These are phyloP conservation scores for Rhopilema esculentum DNA, from an alignment of 30 jellyfish, hydroid and myxozoan species.

Conservation along the genomic window DNA sequence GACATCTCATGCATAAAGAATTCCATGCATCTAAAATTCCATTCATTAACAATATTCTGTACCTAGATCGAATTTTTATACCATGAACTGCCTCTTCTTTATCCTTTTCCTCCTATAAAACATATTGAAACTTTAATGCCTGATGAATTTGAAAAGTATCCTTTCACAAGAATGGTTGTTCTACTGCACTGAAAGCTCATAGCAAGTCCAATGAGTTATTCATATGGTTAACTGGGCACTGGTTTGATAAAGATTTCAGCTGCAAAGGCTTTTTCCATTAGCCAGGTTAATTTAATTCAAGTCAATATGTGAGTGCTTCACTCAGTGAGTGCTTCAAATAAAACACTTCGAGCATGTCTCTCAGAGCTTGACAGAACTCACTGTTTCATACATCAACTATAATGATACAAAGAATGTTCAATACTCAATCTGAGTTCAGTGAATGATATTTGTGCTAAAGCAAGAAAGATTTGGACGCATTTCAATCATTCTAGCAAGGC, in stretches of 20 bases:
- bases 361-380: conserved; percentile 63
- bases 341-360: conserved; percentile 43
- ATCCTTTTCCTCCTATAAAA: conserved; percentile 59
- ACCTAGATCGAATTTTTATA: conserved; percentile 53
- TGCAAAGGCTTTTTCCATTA: conserved; percentile 37
- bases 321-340: conserved; percentile 73
- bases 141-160: conserved; percentile 14
- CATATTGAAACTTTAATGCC: conserved; percentile 9
- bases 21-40: conserved; percentile 55
- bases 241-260: conserved; percentile 64
- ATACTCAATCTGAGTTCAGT: conserved; percentile 61
- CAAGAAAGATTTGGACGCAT: conserved; percentile 64
- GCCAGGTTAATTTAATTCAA: too few relatives aligned
- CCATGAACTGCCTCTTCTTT: conserved; percentile 48
- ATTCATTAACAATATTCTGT: too few relatives aligned
- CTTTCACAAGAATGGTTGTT: conserved; percentile 50
- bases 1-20: conserved; percentile 21
- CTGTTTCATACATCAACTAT: conserved; percentile 71
- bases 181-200: conserved; percentile 62
- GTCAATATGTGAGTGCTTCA: conserved; percentile 68
- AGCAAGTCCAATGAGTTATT: conserved; percentile 63
- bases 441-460: conserved; percentile 56
- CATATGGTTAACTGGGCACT: conserved; percentile 70
- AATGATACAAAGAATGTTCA: conserved; percentile 29
- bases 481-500: conserved; percentile 75